Evolutionary conservation across 2,888 invertebrate genomes (phyloP), one percentile per base, ranked within the genome.

Genomic region (Idaea straminata): DNA sequence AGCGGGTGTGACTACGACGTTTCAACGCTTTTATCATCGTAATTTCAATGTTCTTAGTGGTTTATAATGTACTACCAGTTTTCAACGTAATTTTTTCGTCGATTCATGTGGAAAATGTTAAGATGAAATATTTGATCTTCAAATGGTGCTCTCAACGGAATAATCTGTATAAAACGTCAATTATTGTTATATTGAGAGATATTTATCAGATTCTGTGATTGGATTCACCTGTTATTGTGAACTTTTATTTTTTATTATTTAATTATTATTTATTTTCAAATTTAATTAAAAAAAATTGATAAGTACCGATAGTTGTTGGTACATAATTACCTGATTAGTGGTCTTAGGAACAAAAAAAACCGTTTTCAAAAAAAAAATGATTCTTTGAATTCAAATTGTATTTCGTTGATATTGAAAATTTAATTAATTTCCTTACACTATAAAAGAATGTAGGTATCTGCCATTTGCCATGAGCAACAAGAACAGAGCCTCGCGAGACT

Each of bases 11-110:
- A 72, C 72, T 73, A 47, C 47, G 75, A 76, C 76, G 73, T 76
- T 76, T 76, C 74, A 74, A 76, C 74, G 74, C 72, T 75, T 74
- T 80, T 79, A 76, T 79, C 76, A 72, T 73, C 72, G 70, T 67
- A 74, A 69, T 77, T 77, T 74, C 72, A 75, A 76, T 77, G 74
- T 73, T 71, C 66, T 66, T 64, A 64, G 62, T 63, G 70, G 69
- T 75, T 68, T 76, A 70, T 76, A 71, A 72, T 64, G 68, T 61
- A 65, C 64, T 61, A 60, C 60, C 62, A 66, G 66, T 64, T 62
- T 62, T 63, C 66, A 65, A 69, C 67, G 69, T 65, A 68, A 67
- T 70, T 66, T 70, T 70, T 72, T 73, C 47, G 47, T 47, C 47
- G 47, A 13, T 47, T 47, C 47, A 47, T 47, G 72, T 69, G 61